Base-by-base conservation (phyloP, 2,888 invertebrate species). In the Drosophila neoperkinsi region DNA sequence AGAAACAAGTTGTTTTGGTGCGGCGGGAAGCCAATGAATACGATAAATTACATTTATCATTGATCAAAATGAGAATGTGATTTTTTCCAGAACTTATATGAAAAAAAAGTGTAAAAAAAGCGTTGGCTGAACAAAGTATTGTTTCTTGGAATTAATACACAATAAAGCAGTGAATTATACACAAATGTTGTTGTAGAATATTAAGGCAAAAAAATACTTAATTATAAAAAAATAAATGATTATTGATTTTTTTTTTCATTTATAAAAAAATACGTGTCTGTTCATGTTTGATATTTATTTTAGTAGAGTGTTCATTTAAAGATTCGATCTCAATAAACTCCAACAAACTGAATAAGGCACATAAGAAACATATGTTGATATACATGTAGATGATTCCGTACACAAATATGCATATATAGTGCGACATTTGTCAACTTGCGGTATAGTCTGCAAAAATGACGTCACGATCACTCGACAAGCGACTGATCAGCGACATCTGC, bases 401-500 rank as follows among this genome's bases (percentile, higher is more conserved):
- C 10, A n/a, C 18, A 18, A 56, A 38, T 28, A n/a, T 51, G 62
- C 59, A 58, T 71, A 61, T 56, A 36, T 63, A 36, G 57, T 30
- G 58, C 43, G 13, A 60, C 52, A 61, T 70, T 65, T 69, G 64
- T 67, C 58, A 73, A 66, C 49, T 71, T 46, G 56, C 67, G 41
- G 56, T 51, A 52, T 34, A 21, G 33, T 71, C 53, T 53, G 55
- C 53, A 41, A 21, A 61, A 50, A 65, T 87, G 91, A 82, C 91
- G 87, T 90, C 91, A 88, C 78, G 79, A 91, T 91, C 87, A 88
- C 89, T 79, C 90, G 71, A 16, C 65, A 28, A 73, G 46, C 67
- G 83, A 55, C 75, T 88, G 87, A 88, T 91, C 91, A 55, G 58
- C 49, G 38, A 70, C 46, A 25, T 33, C 5, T 16, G 4, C 46